Base-by-base conservation (phyloP, 2,888 invertebrate species). In the Morpho achilles region DNA sequence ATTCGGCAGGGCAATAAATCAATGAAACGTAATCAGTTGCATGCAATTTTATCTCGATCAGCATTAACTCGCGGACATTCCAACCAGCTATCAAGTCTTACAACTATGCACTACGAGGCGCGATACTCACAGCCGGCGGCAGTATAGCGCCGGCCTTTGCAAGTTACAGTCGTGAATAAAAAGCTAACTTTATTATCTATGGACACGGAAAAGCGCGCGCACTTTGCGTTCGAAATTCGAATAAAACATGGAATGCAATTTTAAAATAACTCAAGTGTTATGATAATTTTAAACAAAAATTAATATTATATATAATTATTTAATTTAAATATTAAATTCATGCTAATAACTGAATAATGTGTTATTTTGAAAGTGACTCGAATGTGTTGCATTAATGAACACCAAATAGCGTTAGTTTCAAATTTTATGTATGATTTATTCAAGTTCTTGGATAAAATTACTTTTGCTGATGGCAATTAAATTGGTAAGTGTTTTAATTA, bases 391-490 rank as follows among this genome's bases (percentile, higher is more conserved):
- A 64, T 66, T 67, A 65, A 68, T 77, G 75, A 70, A 76, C 80
- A 78, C 84, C 83, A 80, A 85, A 86, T 80, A 79, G 87, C 81
- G 84, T 69, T 77, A 76, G 77, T 74, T 79, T 80, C 74, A 84
- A 83, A 73, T 83, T 90, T 83, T 87, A 90, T 90, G 89, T 88
- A 90, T 90, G 89, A 89, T 88, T 90, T 89, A 89, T 90, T 87
- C 84, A 89, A 88, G 77, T 83, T 80, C 79, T 83, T 83, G 89
- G 89, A 87, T 77, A 82, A 82, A 82, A 77, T 77, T 87, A 82
- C 76, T 85, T 87, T 87, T 89, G 87, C 87, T 88, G 65, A 80
- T 87, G 80, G 89, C 90, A 87, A 84, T 87, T 84, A 87, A 86
- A 75, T 84, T 84, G 89, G 90, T 90, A 68, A 90, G 90, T 88